phyloP scores from a whole-genome alignment of 1,140 invertebrate genomes.

The Drosophila murphyi region DNA sequence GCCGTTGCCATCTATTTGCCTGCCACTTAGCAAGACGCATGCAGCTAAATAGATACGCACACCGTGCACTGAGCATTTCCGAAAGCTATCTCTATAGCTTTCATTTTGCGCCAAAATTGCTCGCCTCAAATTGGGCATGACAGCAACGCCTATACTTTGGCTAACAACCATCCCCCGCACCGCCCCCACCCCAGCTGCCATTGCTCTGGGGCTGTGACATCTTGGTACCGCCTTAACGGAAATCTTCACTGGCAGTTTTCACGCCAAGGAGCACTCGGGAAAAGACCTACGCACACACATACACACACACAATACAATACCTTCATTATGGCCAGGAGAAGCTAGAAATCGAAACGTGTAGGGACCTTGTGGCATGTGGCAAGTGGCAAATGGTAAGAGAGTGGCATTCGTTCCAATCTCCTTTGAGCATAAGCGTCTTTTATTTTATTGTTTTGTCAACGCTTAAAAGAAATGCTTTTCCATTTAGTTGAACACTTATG shows the following conservation, averaged over 20 bases:
- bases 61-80: conserved; percentile 22
- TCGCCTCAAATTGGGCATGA: conserved; percentile 58
- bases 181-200: neutral
- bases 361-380: conserved; percentile 44
- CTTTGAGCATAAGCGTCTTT: conserved; percentile 71
- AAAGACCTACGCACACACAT: conserved; percentile 7
- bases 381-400: conserved; percentile 21
- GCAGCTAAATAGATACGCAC: conserved; percentile 38
- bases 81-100: conserved; percentile 56
- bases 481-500: conserved; percentile 81
- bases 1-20: conserved; percentile 31
- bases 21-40: conserved; percentile 39
- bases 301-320: conserved; percentile 56
- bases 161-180: neutral
- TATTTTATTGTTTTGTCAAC: conserved; percentile 81
- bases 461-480: conserved; percentile 82
- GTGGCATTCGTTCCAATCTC: conserved; percentile 36
- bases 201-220: conserved; percentile 2
- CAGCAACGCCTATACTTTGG: conserved; percentile 3
- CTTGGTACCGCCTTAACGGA: conserved; percentile 52
- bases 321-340: conserved; percentile 62
- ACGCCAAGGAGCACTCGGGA: conserved; percentile 43
- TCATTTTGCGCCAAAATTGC: conserved; percentile 57
- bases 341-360: conserved; percentile 56
- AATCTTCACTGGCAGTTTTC: conserved; percentile 68